Evolutionary conservation across 1,140 invertebrate species (phyloP).

Genomic region (Caerostris extrusa): DNA sequence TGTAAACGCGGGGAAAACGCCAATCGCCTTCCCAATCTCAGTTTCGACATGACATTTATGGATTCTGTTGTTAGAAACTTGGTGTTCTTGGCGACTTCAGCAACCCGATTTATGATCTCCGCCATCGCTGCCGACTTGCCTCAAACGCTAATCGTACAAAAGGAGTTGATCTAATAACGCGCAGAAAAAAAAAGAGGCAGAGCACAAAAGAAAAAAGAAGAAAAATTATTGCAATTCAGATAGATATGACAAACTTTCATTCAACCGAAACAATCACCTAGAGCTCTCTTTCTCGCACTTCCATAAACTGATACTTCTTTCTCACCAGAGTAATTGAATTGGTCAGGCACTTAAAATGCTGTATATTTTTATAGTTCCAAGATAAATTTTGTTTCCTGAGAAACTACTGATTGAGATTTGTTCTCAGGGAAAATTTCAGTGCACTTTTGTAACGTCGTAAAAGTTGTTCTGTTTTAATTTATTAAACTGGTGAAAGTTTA

Average conservation of each 20-base stretch:
- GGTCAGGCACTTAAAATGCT: neutral
- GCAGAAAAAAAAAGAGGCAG: neutral
- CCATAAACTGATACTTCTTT: neutral
- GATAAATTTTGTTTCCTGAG: no score
- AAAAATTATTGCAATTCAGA: neutral
- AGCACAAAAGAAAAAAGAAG: neutral
- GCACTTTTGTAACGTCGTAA: no score
- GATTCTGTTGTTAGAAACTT: conserved; percentile 51
- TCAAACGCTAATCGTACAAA: conserved; percentile 34
- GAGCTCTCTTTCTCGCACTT: neutral
- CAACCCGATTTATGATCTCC: conserved; percentile 35
- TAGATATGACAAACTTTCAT: conserved; percentile 40
- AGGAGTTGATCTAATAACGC: neutral
- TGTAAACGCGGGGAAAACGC: conserved; percentile 18
- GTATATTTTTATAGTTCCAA: neutral
- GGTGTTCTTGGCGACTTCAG: neutral
- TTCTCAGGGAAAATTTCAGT: no score
- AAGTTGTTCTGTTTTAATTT: no score
- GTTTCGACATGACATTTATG: conserved; percentile 68
- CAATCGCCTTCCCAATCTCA: conserved; percentile 57
- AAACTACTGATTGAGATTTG: no score
- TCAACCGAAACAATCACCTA: conserved; percentile 5
- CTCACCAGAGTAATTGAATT: neutral
- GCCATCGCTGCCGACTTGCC: neutral
- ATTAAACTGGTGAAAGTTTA: no score